These are phyloP conservation scores for Champsocephalus gunnari DNA, from an alignment of 2,797 vertebrate species.

Conservation along the genomic window DNA sequence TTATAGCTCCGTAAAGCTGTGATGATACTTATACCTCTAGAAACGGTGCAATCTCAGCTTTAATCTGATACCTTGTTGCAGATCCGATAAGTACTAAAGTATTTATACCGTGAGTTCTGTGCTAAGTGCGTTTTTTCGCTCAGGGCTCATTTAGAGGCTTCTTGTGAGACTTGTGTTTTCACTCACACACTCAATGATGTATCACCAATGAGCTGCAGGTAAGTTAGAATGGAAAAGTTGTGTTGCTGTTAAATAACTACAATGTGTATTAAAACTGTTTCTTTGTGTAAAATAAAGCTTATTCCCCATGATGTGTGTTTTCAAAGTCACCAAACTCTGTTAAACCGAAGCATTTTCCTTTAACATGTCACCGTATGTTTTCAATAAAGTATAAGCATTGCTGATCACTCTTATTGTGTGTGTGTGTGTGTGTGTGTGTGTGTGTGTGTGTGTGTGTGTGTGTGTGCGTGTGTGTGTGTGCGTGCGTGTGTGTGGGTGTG, in stretches of 20 bases:
- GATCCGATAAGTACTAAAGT: too few relatives aligned
- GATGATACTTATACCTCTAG: too few relatives aligned
- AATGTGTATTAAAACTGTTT: not conserved
- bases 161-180: too few relatives aligned
- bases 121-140: too few relatives aligned
- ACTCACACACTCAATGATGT: too few relatives aligned
- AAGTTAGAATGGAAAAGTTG: conserved; percentile 9
- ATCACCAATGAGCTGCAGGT: not conserved
- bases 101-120: too few relatives aligned
- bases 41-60: too few relatives aligned
- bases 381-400: conserved; percentile 38
- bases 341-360: not conserved
- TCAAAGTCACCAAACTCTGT: conserved; percentile 9
- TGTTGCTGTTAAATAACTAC: not conserved
- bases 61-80: too few relatives aligned
- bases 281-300: not conserved
- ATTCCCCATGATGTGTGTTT: not conserved
- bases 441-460: not conserved
- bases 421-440: not conserved
- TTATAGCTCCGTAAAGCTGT: too few relatives aligned
- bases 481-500: not conserved
- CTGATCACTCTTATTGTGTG: not conserved
- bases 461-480: not conserved
- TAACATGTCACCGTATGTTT: not conserved
- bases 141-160: too few relatives aligned